Evolutionary conservation across 2,797 vertebrate species (phyloP), one percentile per base, ranked within the genome.

Genomic region (Labeo calbasu): DNA sequence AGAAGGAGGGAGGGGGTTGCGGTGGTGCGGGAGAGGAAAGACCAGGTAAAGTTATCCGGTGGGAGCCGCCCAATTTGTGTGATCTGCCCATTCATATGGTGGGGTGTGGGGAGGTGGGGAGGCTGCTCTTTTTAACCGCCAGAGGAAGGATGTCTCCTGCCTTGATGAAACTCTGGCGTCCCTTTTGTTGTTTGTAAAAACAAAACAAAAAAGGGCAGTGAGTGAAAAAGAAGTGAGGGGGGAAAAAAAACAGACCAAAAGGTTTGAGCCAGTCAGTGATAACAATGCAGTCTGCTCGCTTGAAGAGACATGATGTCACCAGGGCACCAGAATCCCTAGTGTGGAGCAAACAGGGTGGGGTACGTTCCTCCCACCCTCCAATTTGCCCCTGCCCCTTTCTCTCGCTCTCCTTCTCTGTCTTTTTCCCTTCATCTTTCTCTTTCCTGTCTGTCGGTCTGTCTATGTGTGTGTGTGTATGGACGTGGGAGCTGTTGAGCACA

Each of bases 221-320:
- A 78, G 89, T 51, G 72, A 71, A 87, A 80, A 81, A 72, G 76
- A 82, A 69, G 36, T 1, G 32, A 88, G 36, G 69, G 89, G 48
- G 79, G n/a, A 76, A 51, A 77, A 36, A 32, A 66, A 80, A 72
- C 69, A 68, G 78, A 70, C 73, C 9, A 40, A 86, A n/a, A 68
- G 80, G 82, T 84, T 91, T 88, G 89, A 93, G 91, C 86, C 92
- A 92, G 91, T 88, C 89, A 83, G 84, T 87, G 88, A 90, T 89
- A 93, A 93, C 92, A 94, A 93, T 94, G 86, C 86, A 87, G 92
- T 90, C 90, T 92, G 88, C 90, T 86, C 83, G 69, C 88, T 92
- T 89, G 89, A 88, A 92, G 91, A 95, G 94, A 94, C 92, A 90
- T 93, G 92, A 94, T 95, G 92, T 95, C 93, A 93, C 90, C 59